Conservation (phyloP, 2,113 vertebrate species). For the Hemibagrus wyckioides region DNA sequence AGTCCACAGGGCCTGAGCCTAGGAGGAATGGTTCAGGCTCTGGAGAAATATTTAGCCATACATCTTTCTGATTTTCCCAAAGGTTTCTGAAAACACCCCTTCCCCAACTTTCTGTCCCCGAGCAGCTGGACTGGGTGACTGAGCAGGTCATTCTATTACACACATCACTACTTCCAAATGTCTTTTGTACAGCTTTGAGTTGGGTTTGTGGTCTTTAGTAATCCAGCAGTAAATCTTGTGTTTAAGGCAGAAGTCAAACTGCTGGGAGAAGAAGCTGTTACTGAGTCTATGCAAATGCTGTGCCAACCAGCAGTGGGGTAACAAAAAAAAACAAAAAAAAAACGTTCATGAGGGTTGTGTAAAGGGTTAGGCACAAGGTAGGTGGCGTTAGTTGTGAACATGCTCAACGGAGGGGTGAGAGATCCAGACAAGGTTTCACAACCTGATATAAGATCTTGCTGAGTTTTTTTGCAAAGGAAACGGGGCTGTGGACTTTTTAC, state of each 20-base stretch:
- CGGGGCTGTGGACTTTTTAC: no score
- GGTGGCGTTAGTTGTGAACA: background rate
- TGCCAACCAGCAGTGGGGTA: background rate
- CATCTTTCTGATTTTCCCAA: background rate
- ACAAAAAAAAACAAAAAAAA: no score
- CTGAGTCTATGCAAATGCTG: background rate
- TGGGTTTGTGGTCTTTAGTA: background rate
- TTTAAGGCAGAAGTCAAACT: background rate
- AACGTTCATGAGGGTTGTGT: background rate
- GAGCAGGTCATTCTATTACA: slow-evolving; percentile 6
- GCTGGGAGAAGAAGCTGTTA: background rate
- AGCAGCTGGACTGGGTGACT: background rate
- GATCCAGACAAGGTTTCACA: background rate
- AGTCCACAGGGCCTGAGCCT: background rate
- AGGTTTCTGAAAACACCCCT: background rate
- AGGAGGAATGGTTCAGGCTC: background rate
- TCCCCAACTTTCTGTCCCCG: background rate
- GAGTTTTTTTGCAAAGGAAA: no score
- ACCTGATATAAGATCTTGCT: background rate
- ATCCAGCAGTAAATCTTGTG: background rate
- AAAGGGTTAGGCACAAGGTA: background rate
- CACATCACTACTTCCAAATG: background rate
- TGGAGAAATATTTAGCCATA: background rate
- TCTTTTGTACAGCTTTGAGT: background rate
- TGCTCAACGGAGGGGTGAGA: background rate